Evolutionary conservation across 2,797 vertebrate genomes (phyloP).

Genomic region (Poecilia gillii): DNA sequence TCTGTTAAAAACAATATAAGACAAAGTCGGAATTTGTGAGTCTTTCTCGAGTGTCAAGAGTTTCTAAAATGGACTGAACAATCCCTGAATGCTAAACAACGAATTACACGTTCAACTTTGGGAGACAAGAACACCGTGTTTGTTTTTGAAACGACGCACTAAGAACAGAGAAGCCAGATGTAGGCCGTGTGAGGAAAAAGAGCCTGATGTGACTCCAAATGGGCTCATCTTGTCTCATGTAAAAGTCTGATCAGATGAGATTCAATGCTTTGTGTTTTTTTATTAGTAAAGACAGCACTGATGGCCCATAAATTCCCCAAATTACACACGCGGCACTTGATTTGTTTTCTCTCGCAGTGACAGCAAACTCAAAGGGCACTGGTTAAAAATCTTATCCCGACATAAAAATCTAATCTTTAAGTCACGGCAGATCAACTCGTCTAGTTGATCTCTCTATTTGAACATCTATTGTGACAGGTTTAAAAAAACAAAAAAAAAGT

Average conservation of each 20-base stretch:
- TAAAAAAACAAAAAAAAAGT: conserved; percentile 34
- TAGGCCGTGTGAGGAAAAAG: background rate
- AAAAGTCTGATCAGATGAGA: conserved; percentile 4
- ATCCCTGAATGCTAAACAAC: background rate
- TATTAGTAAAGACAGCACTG: conserved; percentile 33
- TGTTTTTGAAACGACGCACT: background rate
- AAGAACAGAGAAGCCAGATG: background rate
- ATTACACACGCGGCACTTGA: conserved; percentile 14
- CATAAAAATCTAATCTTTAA: conserved; percentile 33
- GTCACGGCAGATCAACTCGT: conserved; percentile 28
- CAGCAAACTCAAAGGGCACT: conserved; percentile 29
- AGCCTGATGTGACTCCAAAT: conserved; percentile 5
- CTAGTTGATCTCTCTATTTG: conserved; percentile 45
- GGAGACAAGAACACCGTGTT: background rate
- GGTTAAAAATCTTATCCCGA: conserved; percentile 22
- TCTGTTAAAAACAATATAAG: background rate
- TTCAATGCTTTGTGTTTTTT: conserved; percentile 17
- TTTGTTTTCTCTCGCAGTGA: conserved; percentile 34
- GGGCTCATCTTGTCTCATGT: conserved; percentile 6
- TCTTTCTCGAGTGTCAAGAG: background rate
- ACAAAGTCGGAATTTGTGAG: background rate
- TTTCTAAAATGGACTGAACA: background rate
- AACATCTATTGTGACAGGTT: conserved; percentile 55
- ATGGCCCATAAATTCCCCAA: conserved; percentile 27
- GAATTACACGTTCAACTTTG: background rate